Base-by-base conservation (phyloP, 2,888 invertebrate species). In the Drosophila planitibia region DNA sequence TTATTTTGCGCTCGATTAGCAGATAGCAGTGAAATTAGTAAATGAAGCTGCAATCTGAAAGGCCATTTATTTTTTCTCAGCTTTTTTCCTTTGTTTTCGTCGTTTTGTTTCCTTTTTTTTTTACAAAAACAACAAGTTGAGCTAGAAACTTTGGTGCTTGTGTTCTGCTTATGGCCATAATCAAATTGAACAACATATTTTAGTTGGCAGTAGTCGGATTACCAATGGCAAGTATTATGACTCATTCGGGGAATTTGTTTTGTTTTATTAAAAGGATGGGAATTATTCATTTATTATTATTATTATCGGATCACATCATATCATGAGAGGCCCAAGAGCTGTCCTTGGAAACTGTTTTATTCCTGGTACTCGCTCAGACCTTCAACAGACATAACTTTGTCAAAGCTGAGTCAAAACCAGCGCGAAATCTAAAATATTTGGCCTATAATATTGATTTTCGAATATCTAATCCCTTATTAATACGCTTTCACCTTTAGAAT, bases 11-110 rank as follows among this genome's bases (percentile, higher is more conserved):
- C 90, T 89, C 85, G 85, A 86, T 86, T 90, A 86, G 85, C 84
- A 86, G 85, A 86, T 90, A 86, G 89, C 90, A 81, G 59, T 74
- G 84, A 86, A 88, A 88, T 88, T 88, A 91, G 87, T 79, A 91
- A 88, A 88, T 91, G 88, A 91, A 88, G 87, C 90, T 91, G 90
- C 91, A 91, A 91, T 88, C 91, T 89, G 75, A 76, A 87, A 85
- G 90, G 79, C 88, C 81, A 88, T 88, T 85, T 90, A 89, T 90
- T 74, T 70, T 73, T 74, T 69, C 32, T 47, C 57, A 66, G 39
- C 52, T 79, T 67, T 52, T 69, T 68, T 16, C 30, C 55, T 28
- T 53, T 44, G 41, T 58, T 58, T 32, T 57, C 22, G 12, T 37
- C 25, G 25, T 55, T 44, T 22, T 25, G 25, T 37, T 12, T 7